phyloP scores from a whole-genome alignment of 2,888 invertebrate species.

The Amphipoea oculea region DNA sequence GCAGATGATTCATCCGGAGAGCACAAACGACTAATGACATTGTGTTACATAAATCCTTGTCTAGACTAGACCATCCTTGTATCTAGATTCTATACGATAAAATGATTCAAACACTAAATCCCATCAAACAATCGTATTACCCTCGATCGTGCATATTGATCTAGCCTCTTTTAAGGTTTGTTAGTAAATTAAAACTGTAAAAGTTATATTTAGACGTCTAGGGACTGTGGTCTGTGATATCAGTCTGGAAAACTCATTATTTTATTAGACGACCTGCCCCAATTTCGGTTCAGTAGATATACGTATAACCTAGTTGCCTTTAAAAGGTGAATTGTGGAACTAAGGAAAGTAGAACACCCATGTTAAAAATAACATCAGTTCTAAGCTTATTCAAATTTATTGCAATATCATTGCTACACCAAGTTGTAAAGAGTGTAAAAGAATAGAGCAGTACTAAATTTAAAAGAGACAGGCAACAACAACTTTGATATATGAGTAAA shows the following conservation, averaged over 20 bases:
- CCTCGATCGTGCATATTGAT: conserved; percentile 26
- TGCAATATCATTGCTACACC: background rate
- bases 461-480: background rate
- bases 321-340: conserved; percentile 57
- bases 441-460: background rate
- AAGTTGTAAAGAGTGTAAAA: background rate
- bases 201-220: conserved; percentile 45
- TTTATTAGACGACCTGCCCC: conserved; percentile 52
- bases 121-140: background rate
- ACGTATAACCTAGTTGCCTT: conserved; percentile 55
- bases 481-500: background rate
- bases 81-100: conserved; percentile 13
- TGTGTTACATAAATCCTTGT: conserved; percentile 52
- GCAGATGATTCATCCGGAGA: conserved; percentile 51
- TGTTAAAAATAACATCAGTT: conserved; percentile 53
- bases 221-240: conserved; percentile 33
- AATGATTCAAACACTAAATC: conserved; percentile 27
- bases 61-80: conserved; percentile 42
- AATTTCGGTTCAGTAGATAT: conserved; percentile 48
- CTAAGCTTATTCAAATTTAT: conserved; percentile 28
- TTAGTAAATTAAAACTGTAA: conserved; percentile 38
- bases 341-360: conserved; percentile 49
- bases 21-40: conserved; percentile 25
- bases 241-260: conserved; percentile 40
- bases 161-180: conserved; percentile 21